Evolutionary conservation across 53 echinoderm and acorn worm genomes (phyloP), one percentile per base, ranked within the genome.

Genomic region (Crossaster papposus): DNA sequence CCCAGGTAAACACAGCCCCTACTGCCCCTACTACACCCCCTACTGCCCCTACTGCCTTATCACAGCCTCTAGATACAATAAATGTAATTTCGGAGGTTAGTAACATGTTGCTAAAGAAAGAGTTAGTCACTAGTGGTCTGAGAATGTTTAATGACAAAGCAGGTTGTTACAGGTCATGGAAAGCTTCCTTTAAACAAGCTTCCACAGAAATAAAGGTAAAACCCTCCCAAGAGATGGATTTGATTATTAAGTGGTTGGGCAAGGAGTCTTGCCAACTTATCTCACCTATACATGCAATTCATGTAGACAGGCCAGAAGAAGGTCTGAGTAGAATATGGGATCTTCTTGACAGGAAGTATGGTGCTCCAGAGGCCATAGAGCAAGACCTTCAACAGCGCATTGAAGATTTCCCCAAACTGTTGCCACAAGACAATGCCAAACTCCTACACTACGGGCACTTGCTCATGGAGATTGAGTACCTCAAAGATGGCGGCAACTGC

Each of bases 41-140:
- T 10, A 52, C 53, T 52, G 13, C 53, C n/a, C n/a, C n/a, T 70
- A 26, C 28, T 70, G 71, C 71, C 71, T 70, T 29, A 30, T 23
- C 71, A 30, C 24, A 26, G 28, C 71, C 71, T 70, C 24, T 70
- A 70, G 71, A 70, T 70, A 70, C 71, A 28, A 31, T 70, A 12
- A 70, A 70, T 28, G 28, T 70, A 70, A 70, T 70, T 31, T 70
- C 71, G 9, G 81, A 62, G 31, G 1, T 89, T 24, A 71, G 92
- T 72, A 92, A 89, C 81, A 83, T 92, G 83, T 63, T 92, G 34
- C 29, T 92, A 29, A 89, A 83, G 83, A 92, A 92, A 88, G 92
- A 92, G 34, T 80, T 92, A 28, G 78, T 89, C 51, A 76, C 81
- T 24, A 89, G 89, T 77, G 65, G 92, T 20, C 32, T 92, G 32